phyloP scores from a whole-genome alignment of 2,888 invertebrate genomes.

The Synergus umbraculus region DNA sequence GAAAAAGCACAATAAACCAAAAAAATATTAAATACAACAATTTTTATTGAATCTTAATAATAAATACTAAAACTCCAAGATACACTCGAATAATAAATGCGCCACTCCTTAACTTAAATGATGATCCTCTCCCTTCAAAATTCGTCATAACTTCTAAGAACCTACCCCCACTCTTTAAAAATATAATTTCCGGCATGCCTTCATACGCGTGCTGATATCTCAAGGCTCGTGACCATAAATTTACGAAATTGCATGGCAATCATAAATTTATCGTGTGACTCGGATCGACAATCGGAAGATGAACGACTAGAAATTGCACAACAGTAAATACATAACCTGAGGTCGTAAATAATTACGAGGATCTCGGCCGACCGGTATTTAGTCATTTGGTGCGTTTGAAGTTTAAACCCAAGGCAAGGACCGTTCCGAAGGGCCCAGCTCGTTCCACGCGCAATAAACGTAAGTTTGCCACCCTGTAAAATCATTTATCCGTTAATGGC shows the following conservation, averaged over 20 bases:
- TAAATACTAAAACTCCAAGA: too few relatives aligned
- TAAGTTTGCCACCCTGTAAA: conserved; percentile 49
- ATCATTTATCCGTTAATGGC: conserved; percentile 53
- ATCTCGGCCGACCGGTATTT: conserved; percentile 45
- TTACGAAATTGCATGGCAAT: background rate
- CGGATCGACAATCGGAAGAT: conserved; percentile 24
- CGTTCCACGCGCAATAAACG: conserved; percentile 43
- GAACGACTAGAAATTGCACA: conserved; percentile 45
- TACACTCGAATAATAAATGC: too few relatives aligned
- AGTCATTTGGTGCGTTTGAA: conserved; percentile 35
- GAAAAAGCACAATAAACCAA: too few relatives aligned
- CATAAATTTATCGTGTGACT: conserved; percentile 15
- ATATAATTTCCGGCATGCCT: background rate
- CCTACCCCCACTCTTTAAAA: background rate
- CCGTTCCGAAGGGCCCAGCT: conserved; percentile 37
- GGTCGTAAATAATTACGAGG: conserved; percentile 51
- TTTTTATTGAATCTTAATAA: too few relatives aligned
- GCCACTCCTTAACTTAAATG: too few relatives aligned
- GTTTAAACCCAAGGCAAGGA: conserved; percentile 43
- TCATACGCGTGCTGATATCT: conserved; percentile 8
- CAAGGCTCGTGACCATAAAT: conserved; percentile 32
- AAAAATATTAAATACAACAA: too few relatives aligned
- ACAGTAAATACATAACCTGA: conserved; percentile 53
- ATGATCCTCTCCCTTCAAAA: too few relatives aligned
- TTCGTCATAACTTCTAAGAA: too few relatives aligned